Evolutionary conservation across 2,888 invertebrate species (phyloP).

Genomic region (Hartigia nigra): DNA sequence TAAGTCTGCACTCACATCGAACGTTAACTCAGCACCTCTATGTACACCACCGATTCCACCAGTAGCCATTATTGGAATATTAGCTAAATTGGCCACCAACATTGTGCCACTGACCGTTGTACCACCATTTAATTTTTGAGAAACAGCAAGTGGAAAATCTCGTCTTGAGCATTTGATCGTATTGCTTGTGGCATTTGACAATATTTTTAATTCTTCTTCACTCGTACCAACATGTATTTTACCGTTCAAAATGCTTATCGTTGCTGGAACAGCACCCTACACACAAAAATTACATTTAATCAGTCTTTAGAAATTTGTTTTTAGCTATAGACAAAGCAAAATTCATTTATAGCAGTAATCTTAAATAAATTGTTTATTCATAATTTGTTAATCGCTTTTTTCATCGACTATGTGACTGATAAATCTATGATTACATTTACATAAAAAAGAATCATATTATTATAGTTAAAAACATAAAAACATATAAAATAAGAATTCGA

Average conservation of each 20-base stretch:
- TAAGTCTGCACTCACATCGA: slow-evolving; percentile 96
- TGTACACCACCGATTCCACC: slow-evolving; percentile 97
- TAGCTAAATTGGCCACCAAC: slow-evolving; percentile 82
- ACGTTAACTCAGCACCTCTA: slow-evolving; percentile 83
- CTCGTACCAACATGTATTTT: slow-evolving; percentile 83
- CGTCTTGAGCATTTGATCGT: slow-evolving; percentile 88
- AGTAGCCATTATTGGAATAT: slow-evolving; percentile 93
- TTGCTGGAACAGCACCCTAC: slow-evolving; percentile 90
- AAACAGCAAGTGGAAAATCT: slow-evolving; percentile 82
- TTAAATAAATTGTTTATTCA: too few relatives aligned
- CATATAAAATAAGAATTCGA: too few relatives aligned
- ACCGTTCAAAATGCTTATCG: slow-evolving; percentile 89
- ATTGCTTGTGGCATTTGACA: slow-evolving; percentile 69
- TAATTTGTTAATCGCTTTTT: neutral
- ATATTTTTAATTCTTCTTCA: slow-evolving; percentile 71
- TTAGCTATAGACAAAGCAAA: slow-evolving; percentile 25
- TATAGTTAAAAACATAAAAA: neutral
- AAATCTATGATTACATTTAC: too few relatives aligned
- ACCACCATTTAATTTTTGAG: slow-evolving; percentile 82
- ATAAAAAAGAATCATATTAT: too few relatives aligned
- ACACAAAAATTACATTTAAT: slow-evolving; percentile 25
- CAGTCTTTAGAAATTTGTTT: slow-evolving; percentile 17
- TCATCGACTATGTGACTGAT: neutral
- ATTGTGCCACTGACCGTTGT: slow-evolving; percentile 97
- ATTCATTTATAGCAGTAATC: neutral